Evolutionary conservation across 2,888 invertebrate genomes (phyloP), one percentile per base, ranked within the genome.

Genomic region (Taphrorychus bicolor): DNA sequence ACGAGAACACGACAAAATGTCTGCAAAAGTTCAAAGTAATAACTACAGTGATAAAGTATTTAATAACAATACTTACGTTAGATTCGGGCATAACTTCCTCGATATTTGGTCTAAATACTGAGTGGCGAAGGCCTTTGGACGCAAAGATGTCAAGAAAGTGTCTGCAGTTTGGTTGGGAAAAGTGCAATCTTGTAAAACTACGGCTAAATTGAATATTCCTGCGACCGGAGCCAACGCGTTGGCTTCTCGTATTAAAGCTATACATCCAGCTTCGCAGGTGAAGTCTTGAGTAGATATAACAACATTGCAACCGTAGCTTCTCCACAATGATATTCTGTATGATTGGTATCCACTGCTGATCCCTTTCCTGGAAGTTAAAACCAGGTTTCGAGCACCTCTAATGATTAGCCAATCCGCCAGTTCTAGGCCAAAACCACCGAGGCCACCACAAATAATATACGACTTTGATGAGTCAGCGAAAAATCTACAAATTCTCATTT

Each of bases 361-460:
- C 1, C 96, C 96, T 16, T 87, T 87, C 64, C 95, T 87, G 0
- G 95, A 95, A 0, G 91, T 92, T 0, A 97, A 84, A 1, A 96
- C 86, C 9, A 97, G 74, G 72, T 91, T 90, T 73, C 84, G 87
- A 0, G 91, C 95, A 0, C 95, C 96, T 70, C 95, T 86, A 57
- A 92, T 81, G 52, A 95, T 87, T 75, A 98, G 83, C 94, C 94
- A 95, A 76, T 94, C 91, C 0, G 91, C 89, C 53, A 97, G 81
- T 80, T 97, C 97, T 53, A 97, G 83, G 3, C 97, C 97, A 77
- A 97, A 94, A 0, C 97, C 97, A 49, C 97, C 97, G 0, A 97
- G 85, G 49, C 97, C 96, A 9, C 93, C 92, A 0, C 90, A 84
- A 2, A 92, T 85, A 0, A 92, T 76, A 82, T 92, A 87, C 9